Evolutionary conservation across 2,797 vertebrate genomes (phyloP).

Genomic region (Myripristis murdjan): DNA sequence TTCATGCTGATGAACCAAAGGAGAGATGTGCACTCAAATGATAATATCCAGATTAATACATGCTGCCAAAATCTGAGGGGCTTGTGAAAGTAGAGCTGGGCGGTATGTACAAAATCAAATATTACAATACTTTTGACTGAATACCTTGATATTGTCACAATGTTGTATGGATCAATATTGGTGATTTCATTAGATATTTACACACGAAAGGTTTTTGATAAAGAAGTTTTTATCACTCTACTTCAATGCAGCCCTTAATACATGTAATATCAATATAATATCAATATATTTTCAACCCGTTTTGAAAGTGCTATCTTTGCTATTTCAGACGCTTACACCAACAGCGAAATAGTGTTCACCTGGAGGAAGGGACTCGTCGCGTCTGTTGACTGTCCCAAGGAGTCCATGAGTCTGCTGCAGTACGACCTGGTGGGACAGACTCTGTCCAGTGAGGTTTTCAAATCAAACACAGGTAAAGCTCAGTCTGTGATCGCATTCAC

Average conservation of each 20-base stretch:
- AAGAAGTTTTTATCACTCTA: too few relatives aligned
- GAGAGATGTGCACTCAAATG: neutral
- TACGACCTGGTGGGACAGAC: slow-evolving; percentile 87
- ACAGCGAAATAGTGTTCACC: slow-evolving; percentile 85
- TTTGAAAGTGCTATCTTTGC: neutral
- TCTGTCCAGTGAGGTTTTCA: slow-evolving; percentile 82
- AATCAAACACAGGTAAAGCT: slow-evolving; percentile 84
- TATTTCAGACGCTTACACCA: slow-evolving; percentile 86
- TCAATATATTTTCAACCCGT: too few relatives aligned
- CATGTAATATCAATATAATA: too few relatives aligned
- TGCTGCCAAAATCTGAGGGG: neutral
- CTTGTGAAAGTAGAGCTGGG: too few relatives aligned
- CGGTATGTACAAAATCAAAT: too few relatives aligned
- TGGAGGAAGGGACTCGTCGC: slow-evolving; percentile 85
- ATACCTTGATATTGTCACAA: too few relatives aligned
- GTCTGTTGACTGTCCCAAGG: slow-evolving; percentile 86
- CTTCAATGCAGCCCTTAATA: too few relatives aligned
- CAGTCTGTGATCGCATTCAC: neutral
- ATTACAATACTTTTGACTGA: too few relatives aligned
- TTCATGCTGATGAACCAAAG: neutral
- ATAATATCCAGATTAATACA: slow-evolving; percentile 2
- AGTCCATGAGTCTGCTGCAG: slow-evolving; percentile 89
- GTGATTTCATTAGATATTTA: too few relatives aligned
- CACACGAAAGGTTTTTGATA: too few relatives aligned
- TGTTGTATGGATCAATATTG: too few relatives aligned